Evolutionary conservation across 1,140 invertebrate genomes (phyloP).

Genomic region (Conus ventricosus): DNA sequence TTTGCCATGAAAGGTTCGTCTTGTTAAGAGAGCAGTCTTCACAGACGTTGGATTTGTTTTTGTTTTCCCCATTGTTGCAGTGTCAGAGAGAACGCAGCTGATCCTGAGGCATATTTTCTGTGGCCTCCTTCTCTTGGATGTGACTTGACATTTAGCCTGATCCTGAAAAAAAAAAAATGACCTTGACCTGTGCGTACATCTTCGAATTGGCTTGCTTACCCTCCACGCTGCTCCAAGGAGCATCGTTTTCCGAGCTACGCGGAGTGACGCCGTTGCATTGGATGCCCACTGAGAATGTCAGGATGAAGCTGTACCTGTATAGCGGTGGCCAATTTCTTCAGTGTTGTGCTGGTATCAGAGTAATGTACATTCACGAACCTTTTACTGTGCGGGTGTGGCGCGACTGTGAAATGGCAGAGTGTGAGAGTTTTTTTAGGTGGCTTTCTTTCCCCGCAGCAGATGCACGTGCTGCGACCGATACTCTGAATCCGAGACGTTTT

Average conservation of each 20-base stretch:
- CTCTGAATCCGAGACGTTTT: too few relatives aligned
- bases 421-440: not conserved
- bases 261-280: not conserved
- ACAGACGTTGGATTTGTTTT: too few relatives aligned
- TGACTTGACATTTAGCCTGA: not conserved
- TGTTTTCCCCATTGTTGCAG: not conserved
- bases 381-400: not conserved
- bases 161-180: not conserved
- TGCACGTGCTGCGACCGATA: too few relatives aligned
- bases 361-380: not conserved
- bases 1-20: too few relatives aligned
- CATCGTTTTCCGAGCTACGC: not conserved
- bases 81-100: not conserved
- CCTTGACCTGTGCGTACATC: not conserved
- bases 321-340: not conserved
- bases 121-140: not conserved
- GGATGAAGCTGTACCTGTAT: not conserved
- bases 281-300: not conserved
- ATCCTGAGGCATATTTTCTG: conserved; percentile 6
- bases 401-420: not conserved
- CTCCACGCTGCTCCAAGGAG: not conserved
- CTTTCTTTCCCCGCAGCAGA: too few relatives aligned
- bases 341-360: not conserved
- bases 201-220: conserved; percentile 1
- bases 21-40: too few relatives aligned